phyloP scores from a whole-genome alignment of 1,140 invertebrate species.

The Neotoxoptera formosana region DNA sequence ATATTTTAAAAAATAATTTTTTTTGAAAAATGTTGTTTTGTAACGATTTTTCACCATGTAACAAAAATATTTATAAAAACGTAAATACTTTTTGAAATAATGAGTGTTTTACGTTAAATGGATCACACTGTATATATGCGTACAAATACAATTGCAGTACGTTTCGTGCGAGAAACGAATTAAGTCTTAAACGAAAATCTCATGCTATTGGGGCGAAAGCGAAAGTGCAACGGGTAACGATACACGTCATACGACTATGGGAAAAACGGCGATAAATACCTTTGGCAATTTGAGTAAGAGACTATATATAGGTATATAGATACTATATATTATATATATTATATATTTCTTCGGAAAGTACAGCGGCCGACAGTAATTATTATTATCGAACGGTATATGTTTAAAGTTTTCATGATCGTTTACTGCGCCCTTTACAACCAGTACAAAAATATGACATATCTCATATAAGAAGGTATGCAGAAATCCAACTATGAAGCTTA shows the following conservation, averaged over 20 bases:
- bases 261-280: neutral
- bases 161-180: constrained; percentile 37
- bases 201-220: neutral
- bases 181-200: constrained; percentile 34
- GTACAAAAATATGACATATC: neutral
- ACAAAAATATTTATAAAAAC: no score
- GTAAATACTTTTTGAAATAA: no score
- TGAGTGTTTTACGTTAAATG: no score
- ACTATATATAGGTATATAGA: neutral
- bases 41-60: no score
- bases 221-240: neutral
- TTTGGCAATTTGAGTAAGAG: constrained; percentile 1
- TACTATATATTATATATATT: neutral
- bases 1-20: no score
- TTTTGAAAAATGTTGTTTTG: no score
- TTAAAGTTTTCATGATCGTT: neutral
- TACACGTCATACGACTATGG: neutral
- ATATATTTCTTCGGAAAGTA: neutral
- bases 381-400: neutral
- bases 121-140: no score
- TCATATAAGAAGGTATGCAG: neutral
- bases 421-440: neutral
- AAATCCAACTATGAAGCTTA: neutral
- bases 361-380: neutral
- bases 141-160: neutral